A percentile compares a stretch with the other conserved stretches of the same genome.
These are phyloP conservation scores for Protosalanx chinensis DNA, from an alignment of 2,797 vertebrate species.

Conservation along the genomic window DNA sequence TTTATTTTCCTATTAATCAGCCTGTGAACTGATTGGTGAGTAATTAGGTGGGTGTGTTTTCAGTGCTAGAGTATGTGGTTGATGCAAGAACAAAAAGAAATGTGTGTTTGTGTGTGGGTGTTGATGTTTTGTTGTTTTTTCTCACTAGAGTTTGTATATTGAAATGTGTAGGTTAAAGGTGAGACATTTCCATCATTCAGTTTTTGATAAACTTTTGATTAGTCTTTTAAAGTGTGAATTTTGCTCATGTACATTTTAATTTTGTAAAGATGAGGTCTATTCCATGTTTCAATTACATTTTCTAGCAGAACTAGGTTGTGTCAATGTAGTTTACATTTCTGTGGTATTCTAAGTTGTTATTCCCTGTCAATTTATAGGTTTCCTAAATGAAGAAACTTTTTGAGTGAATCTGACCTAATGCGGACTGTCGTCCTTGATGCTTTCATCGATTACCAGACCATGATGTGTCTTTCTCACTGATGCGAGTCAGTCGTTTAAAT, in stretches of 20 bases:
- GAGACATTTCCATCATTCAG: neutral
- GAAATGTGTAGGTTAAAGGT: slow-evolving; percentile 8
- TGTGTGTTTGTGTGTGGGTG: neutral
- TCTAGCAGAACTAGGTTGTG: slow-evolving; percentile 17
- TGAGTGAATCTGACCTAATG: neutral
- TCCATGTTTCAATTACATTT: slow-evolving; percentile 14
- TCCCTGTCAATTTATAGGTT: slow-evolving; percentile 3
- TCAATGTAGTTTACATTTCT: slow-evolving; percentile 27
- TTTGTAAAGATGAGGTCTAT: slow-evolving; percentile 37
- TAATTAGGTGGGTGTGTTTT: slow-evolving; percentile 2
- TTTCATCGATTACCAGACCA: neutral
- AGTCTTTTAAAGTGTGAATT: slow-evolving; percentile 9
- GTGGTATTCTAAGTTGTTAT: slow-evolving; percentile 6
- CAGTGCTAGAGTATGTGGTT: slow-evolving; percentile 3
- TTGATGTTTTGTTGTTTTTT: neutral
- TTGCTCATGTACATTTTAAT: slow-evolving; percentile 30
- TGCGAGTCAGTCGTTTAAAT: neutral
- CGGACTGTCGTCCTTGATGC: neutral
- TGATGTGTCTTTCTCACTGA: neutral
- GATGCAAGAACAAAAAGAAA: slow-evolving; percentile 2
- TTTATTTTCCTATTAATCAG: neutral
- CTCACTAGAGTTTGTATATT: slow-evolving; percentile 3
- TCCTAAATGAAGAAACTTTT: slow-evolving; percentile 1
- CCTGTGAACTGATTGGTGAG: slow-evolving; percentile 3
- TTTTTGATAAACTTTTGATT: slow-evolving; percentile 4